Percentiles rank a stretch among this genome's conserved stretches.
These are phyloP conservation scores for Lycaon pictus DNA, from an alignment of 2,113 vertebrate species.

Conservation along the genomic window DNA sequence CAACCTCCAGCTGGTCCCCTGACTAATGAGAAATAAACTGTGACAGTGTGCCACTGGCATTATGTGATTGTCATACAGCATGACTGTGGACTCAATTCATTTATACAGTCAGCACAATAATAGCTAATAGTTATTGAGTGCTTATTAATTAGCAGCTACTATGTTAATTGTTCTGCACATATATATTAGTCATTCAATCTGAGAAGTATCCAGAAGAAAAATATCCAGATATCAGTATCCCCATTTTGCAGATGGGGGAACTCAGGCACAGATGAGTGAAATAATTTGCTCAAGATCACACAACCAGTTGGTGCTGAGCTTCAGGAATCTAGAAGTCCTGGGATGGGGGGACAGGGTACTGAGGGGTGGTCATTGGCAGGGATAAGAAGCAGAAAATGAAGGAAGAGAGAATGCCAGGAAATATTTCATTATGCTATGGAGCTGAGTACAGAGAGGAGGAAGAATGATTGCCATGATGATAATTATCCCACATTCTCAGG, in stretches of 20 bases:
- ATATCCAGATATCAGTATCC: not conserved
- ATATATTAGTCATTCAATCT: not conserved
- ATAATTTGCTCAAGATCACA: not conserved
- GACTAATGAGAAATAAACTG: not conserved
- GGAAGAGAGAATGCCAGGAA: not conserved
- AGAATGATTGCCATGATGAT: not conserved
- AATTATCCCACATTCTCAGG: not conserved
- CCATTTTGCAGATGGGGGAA: not conserved
- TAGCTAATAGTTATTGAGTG: not conserved
- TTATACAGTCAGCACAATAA: not conserved
- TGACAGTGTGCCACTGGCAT: not conserved
- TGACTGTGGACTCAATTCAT: not conserved
- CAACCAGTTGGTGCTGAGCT: not conserved
- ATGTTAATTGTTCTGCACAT: not conserved
- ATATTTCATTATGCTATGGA: not conserved
- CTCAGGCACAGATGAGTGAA: not conserved
- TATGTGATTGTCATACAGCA: not conserved
- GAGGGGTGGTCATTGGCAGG: not conserved
- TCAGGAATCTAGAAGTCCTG: not conserved
- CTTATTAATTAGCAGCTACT: not conserved
- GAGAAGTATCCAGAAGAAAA: not conserved
- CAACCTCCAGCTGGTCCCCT: not conserved
- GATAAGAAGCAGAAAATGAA: not conserved
- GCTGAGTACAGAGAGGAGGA: not conserved
- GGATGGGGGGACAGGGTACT: no score